A percentile compares a stretch with the other conserved stretches of the same genome.
These are phyloP conservation scores for Hypotaenidia okinawae DNA, from an alignment of 2,797 vertebrate species.

Conservation along the genomic window DNA sequence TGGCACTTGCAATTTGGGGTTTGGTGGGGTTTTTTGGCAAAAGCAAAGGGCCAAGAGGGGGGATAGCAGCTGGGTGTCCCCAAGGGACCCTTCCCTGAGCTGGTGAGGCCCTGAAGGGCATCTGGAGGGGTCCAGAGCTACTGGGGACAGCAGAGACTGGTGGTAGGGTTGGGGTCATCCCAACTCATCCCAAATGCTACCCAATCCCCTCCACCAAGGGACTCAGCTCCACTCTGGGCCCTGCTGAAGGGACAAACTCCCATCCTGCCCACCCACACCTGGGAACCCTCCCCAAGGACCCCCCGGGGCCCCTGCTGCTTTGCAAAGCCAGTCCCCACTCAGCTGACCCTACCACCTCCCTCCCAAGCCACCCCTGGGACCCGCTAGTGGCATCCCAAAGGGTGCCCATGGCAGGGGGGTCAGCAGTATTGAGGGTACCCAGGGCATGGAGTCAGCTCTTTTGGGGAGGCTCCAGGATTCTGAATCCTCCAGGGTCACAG, in stretches of 20 bases:
- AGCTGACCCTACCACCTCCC: not conserved
- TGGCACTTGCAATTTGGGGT: rapidly evolving
- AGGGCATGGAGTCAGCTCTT: too few relatives aligned
- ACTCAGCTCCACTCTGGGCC: not conserved
- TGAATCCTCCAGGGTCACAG: not conserved
- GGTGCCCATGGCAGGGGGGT: rapidly evolving
- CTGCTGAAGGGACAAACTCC: not conserved
- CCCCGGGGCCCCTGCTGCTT: not conserved
- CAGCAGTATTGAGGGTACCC: rapidly evolving
- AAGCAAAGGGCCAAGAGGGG: rapidly evolving
- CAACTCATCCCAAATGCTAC: too few relatives aligned
- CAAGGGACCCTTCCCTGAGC: not conserved
- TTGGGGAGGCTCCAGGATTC: too few relatives aligned
- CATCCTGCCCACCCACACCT: not conserved
- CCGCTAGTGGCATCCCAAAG: not conserved
- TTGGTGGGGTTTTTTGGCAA: too few relatives aligned
- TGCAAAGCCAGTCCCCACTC: rapidly evolving
- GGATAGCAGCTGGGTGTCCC: not conserved
- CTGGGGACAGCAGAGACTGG: too few relatives aligned
- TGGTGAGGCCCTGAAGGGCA: not conserved
- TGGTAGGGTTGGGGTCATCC: rapidly evolving
- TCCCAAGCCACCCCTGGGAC: too few relatives aligned
- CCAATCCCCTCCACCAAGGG: not conserved
- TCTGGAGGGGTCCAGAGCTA: not conserved
- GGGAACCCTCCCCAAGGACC: not conserved